Conservation (phyloP, 2,888 invertebrate species). For the Hypomecis punctinalis region DNA sequence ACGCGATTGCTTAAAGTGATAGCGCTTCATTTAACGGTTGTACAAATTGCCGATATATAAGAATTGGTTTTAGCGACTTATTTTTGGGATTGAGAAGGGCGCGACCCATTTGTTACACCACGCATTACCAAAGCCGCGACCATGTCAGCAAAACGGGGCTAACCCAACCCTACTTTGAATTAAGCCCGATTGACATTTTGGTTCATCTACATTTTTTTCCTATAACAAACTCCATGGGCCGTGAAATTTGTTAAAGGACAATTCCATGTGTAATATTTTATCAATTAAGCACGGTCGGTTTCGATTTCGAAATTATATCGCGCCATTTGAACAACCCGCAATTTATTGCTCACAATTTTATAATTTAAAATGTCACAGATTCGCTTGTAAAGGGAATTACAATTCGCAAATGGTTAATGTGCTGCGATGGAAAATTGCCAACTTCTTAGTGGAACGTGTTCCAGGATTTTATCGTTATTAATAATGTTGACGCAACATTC, state of each 20-base stretch:
- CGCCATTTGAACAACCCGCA: constrained; percentile 68
- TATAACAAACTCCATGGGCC: constrained; percentile 69
- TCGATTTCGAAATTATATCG: constrained; percentile 69
- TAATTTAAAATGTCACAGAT: constrained; percentile 65
- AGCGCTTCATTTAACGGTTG: constrained; percentile 22
- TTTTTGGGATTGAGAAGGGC: constrained; percentile 21
- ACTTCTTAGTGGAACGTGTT: constrained; percentile 39
- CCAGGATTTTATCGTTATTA: constrained; percentile 43
- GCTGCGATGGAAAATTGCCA: constrained; percentile 49
- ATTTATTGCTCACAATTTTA: constrained; percentile 68
- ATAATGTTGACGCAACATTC: constrained; percentile 36
- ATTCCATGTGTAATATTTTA: constrained; percentile 76
- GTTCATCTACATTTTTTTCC: constrained; percentile 78
- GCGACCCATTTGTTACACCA: constrained; percentile 29
- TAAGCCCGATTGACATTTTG: constrained; percentile 74
- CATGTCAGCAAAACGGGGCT: constrained; percentile 34
- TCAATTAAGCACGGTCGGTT: constrained; percentile 77
- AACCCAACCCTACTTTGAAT: constrained; percentile 57
- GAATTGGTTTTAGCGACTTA: constrained; percentile 4
- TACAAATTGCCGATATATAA: constrained; percentile 8
- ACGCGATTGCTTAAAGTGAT: constrained; percentile 48
- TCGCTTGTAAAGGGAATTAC: constrained; percentile 56
- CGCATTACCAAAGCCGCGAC: constrained; percentile 32
- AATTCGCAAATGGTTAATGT: constrained; percentile 56
- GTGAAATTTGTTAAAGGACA: constrained; percentile 78